A percentile compares a stretch with the other conserved stretches of the same genome.
These are phyloP conservation scores for Solea senegalensis DNA, from an alignment of 2,113 vertebrate species.

Conservation along the genomic window DNA sequence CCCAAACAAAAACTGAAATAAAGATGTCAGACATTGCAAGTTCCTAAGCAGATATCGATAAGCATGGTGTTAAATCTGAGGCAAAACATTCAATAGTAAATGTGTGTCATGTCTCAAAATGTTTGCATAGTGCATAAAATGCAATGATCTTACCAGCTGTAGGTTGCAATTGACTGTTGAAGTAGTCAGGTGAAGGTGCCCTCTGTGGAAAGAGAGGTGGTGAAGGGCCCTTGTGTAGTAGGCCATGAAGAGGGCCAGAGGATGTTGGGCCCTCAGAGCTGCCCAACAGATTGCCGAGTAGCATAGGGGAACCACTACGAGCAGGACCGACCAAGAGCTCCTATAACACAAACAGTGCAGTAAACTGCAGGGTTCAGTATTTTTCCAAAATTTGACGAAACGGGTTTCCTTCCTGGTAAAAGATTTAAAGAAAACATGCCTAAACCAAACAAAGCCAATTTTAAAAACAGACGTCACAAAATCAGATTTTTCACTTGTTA, in stretches of 20 bases:
- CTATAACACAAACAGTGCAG: constrained; percentile 67
- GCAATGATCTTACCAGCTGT: constrained; percentile 79
- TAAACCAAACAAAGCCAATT: neutral
- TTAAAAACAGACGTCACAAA: too few species aligned
- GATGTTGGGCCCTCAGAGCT: constrained; percentile 77
- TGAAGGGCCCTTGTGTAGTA: constrained; percentile 87
- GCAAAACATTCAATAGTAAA: too few species aligned
- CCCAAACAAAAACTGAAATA: too few species aligned
- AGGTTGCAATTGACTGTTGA: constrained; percentile 85
- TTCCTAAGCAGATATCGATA: too few species aligned
- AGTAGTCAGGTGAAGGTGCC: constrained; percentile 90
- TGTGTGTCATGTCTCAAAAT: too few species aligned
- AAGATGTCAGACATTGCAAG: too few species aligned
- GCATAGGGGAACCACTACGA: constrained; percentile 84
- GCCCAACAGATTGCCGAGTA: constrained; percentile 87
- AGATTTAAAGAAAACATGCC: too few species aligned
- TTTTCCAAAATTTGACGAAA: neutral
- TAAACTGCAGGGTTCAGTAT: neutral
- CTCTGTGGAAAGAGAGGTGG: constrained; percentile 90
- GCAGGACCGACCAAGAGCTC: constrained; percentile 88
- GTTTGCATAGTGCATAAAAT: neutral
- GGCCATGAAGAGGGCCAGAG: constrained; percentile 74
- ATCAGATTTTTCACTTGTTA: too few species aligned
- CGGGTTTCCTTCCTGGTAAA: too few species aligned
- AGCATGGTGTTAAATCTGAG: too few species aligned